Evolutionary conservation across 2,888 invertebrate species (phyloP).

Genomic region (Rhorus exstirpatorius): DNA sequence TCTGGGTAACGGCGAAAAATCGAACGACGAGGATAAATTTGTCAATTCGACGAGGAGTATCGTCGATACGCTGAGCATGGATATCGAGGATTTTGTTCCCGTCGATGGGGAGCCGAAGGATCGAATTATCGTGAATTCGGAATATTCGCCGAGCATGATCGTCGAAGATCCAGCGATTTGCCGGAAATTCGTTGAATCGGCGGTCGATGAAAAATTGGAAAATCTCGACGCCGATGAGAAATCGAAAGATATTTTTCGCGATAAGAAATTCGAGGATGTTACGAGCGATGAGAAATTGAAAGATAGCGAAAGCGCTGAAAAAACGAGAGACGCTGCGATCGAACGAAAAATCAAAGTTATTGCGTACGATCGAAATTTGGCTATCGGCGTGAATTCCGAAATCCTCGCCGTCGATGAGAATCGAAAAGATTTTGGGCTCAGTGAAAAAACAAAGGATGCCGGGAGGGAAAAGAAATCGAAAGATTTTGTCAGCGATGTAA

Average conservation of each 20-base stretch:
- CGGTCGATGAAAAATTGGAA: not conserved
- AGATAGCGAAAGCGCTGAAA: not conserved
- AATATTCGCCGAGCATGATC: not conserved
- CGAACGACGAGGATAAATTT: conserved; percentile 17
- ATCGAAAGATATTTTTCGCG: not conserved
- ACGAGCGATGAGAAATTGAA: not conserved
- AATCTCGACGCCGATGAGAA: conserved; percentile 6
- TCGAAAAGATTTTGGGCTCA: not conserved
- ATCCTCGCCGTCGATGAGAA: no score
- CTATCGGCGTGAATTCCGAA: no score
- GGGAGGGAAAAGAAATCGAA: not conserved
- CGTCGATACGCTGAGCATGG: conserved; percentile 50
- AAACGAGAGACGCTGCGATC: not conserved
- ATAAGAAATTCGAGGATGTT: not conserved
- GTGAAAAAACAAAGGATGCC: not conserved
- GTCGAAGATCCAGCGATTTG: not conserved
- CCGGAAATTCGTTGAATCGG: not conserved
- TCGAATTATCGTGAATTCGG: not conserved
- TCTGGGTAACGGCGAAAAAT: conserved; percentile 8
- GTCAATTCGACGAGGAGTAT: conserved; percentile 56
- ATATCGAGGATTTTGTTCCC: conserved; percentile 24
- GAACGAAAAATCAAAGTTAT: not conserved
- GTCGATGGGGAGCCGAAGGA: not conserved
- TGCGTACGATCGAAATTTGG: not conserved
- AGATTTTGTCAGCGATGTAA: not conserved